Evolutionary conservation across 2,888 invertebrate species (phyloP), one percentile per base, ranked within the genome.

Genomic region (Heliconius ethilla): DNA sequence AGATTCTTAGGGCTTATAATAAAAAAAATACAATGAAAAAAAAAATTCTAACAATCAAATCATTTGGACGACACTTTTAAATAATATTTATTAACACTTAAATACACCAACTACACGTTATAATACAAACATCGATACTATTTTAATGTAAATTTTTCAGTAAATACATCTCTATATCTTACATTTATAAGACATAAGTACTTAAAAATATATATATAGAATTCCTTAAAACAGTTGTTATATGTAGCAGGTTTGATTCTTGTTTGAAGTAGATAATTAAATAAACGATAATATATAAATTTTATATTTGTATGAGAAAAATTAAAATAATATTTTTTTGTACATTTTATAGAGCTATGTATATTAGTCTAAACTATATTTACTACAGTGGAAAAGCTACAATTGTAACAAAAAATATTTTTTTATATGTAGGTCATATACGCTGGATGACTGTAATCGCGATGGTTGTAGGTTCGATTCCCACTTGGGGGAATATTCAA

Each of bases 31-130:
- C 11, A 69, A 11, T n/a, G 6, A 51, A 51, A n/a, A 55, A n/a
- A 27, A 76, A 75, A n/a, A 75, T 79, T 70, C 75, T 29, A 70
- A 79, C 69, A 75, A 75, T 72, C 18, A 70, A 79, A 73, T 80
- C 79, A 83, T 79, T 83, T 79, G 63, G 69, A 78, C 55, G 79
- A 82, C 81, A 84, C 80, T 87, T 84, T 86, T 83, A 87, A 89
- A 89, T 87, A 89, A 89, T 90, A 89, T 93, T 93, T 92, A 91
- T 91, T 91, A 87, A 92, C 91, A 91, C 87, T 91, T 91, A 88
- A 89, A 86, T 90, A 93, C 93, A 92, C 87, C 89, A 84, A 92
- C 86, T 87, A 89, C 90, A 89, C 59, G n/a, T 59, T 82, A 84
- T 85, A 85, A 84, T 90, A 89, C 90, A 90, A 89, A 91, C 92